A percentile compares a stretch with the other conserved stretches of the same genome.
phyloP scores from a whole-genome alignment of 1,140 invertebrate genomes.

The Kradibia gibbosae region DNA sequence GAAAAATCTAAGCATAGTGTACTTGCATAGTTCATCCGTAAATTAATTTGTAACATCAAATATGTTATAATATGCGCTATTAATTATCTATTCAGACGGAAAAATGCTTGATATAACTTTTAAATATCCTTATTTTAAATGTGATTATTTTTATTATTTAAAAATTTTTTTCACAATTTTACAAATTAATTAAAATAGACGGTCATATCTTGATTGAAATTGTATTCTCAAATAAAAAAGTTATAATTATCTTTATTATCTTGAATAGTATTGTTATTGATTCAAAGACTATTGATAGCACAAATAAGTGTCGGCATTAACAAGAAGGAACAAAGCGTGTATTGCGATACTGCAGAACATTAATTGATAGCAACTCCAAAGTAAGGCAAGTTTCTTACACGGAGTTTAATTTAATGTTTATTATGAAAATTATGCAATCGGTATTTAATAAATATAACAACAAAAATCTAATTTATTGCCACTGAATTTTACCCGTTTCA shows the following conservation, averaged over 20 bases:
- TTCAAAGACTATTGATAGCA: background rate
- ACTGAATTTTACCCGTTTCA: background rate
- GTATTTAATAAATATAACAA: background rate
- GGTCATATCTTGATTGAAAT: background rate
- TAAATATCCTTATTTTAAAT: slow-evolving; percentile 22
- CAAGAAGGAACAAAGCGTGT: background rate
- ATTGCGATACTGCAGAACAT: background rate
- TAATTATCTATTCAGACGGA: slow-evolving; percentile 7
- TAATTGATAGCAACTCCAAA: background rate
- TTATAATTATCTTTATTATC: background rate
- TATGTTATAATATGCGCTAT: slow-evolving; percentile 22
- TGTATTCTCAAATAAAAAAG: background rate
- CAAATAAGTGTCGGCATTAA: background rate
- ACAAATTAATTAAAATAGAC: slow-evolving; percentile 1
- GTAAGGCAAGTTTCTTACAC: background rate
- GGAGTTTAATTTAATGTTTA: background rate
- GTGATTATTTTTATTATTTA: too few species aligned
- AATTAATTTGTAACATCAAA: slow-evolving; percentile 33
- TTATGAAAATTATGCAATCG: background rate
- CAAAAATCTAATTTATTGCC: background rate
- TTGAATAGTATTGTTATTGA: background rate
- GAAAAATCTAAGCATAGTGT: slow-evolving; percentile 15
- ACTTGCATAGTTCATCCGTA: slow-evolving; percentile 37
- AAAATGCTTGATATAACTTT: background rate
- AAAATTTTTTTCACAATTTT: background rate